Conservation (phyloP, 2,113 vertebrate species). For the Rhodinocichla rosea region DNA sequence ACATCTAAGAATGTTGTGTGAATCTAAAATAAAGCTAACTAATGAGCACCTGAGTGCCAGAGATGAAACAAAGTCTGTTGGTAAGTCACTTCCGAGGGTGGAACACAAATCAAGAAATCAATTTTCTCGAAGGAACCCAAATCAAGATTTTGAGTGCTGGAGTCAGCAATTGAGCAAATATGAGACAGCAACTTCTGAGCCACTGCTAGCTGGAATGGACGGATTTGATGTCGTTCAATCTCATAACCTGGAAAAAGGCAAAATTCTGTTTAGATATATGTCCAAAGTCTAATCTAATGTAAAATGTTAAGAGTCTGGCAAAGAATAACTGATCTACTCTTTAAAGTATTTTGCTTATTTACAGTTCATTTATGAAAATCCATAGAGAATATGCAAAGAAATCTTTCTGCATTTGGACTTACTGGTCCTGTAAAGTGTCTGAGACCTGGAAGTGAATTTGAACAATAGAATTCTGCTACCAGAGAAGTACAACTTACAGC, state of each 20-base stretch:
- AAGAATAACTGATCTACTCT: not conserved
- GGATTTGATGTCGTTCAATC: slow-evolving; percentile 79
- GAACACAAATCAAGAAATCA: slow-evolving; percentile 88
- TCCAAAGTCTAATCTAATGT: not conserved
- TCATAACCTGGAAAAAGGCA: slow-evolving; percentile 68
- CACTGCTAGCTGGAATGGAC: slow-evolving; percentile 92
- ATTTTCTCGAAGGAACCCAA: slow-evolving; percentile 88
- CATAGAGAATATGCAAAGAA: not conserved
- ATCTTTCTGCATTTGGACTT: not conserved
- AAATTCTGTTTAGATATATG: not conserved
- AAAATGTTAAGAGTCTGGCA: not conserved
- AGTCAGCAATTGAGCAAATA: slow-evolving; percentile 95
- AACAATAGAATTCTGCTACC: not conserved
- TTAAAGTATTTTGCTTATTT: not conserved
- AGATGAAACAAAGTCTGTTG: slow-evolving; percentile 92
- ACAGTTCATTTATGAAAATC: not conserved
- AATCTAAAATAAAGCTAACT: not conserved
- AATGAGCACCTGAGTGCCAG: slow-evolving; percentile 86
- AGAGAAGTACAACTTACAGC: not conserved
- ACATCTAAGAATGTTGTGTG: not conserved
- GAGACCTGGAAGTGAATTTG: not conserved
- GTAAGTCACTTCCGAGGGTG: slow-evolving; percentile 94
- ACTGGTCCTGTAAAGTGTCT: not conserved
- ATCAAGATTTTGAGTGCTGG: slow-evolving; percentile 95
- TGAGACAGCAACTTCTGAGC: slow-evolving; percentile 96